Percentiles rank a stretch among this genome's conserved stretches.
Evolutionary conservation across 1,140 invertebrate genomes (phyloP).

Genomic region (Rhyacophila brunnea): DNA sequence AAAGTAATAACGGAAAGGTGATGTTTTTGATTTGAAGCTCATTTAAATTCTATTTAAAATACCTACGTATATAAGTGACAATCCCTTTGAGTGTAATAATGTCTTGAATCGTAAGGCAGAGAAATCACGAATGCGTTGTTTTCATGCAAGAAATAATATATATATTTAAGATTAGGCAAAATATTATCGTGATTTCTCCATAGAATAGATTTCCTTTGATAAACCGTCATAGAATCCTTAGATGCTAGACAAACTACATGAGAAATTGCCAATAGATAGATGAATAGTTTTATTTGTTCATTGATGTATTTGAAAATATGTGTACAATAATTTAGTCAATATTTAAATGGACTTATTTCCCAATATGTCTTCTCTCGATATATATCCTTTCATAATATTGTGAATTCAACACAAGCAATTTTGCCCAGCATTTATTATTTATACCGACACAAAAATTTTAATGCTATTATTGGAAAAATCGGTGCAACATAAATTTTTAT

Average conservation of each 20-base stretch:
- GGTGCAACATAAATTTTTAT: too few relatives aligned
- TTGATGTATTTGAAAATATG: slow-evolving; percentile 19
- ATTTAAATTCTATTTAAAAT: slow-evolving; percentile 1
- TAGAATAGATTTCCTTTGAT: slow-evolving; percentile 30
- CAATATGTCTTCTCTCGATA: slow-evolving; percentile 1
- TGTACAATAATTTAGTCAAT: slow-evolving; percentile 17
- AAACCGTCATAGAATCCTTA: slow-evolving; percentile 25
- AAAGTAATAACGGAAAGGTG: too few relatives aligned
- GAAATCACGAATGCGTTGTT: slow-evolving; percentile 4
- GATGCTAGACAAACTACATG: slow-evolving; percentile 20
- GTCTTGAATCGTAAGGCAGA: slow-evolving; percentile 8
- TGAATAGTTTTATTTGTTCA: slow-evolving; percentile 20
- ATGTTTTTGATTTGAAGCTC: too few relatives aligned
- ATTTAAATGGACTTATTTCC: slow-evolving; percentile 4
- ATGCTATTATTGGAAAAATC: too few relatives aligned
- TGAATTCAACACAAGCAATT: not conserved
- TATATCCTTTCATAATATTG: slow-evolving; percentile 1
- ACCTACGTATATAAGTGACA: slow-evolving; percentile 28
- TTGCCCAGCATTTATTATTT: slow-evolving; percentile 5
- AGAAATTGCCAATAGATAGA: slow-evolving; percentile 5
- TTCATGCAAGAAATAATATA: slow-evolving; percentile 9
- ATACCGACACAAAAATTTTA: not conserved
- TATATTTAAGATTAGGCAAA: slow-evolving; percentile 32
- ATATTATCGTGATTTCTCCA: slow-evolving; percentile 33
- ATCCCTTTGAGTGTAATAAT: slow-evolving; percentile 22